A percentile compares a stretch with the other conserved stretches of the same genome.
These are phyloP conservation scores for Loripinus fragilis DNA, from an alignment of 2,888 invertebrate genomes.

Conservation along the genomic window DNA sequence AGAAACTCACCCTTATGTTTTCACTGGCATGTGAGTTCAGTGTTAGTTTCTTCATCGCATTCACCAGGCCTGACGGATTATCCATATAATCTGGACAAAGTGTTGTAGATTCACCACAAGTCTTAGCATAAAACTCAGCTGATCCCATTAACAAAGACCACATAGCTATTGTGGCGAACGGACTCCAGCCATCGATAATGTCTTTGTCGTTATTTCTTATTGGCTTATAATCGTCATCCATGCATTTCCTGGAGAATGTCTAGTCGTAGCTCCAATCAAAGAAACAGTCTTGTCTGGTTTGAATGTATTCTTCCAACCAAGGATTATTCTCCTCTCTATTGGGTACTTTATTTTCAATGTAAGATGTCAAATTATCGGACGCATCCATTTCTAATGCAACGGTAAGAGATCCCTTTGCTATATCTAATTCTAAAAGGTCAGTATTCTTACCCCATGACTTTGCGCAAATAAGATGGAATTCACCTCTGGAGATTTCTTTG, in stretches of 20 bases:
- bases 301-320: conserved; percentile 36
- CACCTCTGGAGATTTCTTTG: conserved; percentile 31
- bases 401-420: conserved; percentile 34
- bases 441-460: conserved; percentile 45
- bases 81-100: not conserved
- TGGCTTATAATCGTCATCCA: not conserved
- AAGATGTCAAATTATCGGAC: conserved; percentile 6
- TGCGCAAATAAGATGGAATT: conserved; percentile 53
- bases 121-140: not conserved
- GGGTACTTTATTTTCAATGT: conserved; percentile 16
- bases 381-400: conserved; percentile 48
- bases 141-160: conserved; percentile 19
- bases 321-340: conserved; percentile 2
- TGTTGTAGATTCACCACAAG: not conserved
- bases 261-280: conserved; percentile 10
- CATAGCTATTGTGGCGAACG: not conserved
- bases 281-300: not conserved
- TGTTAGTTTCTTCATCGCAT: not conserved
- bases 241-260: not conserved
- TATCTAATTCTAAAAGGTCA: conserved; percentile 33
- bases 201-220: not conserved
- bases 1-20: not conserved
- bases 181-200: not conserved
- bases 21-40: not conserved
- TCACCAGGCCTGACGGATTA: not conserved